Evolutionary conservation across 2,797 vertebrate genomes (phyloP), one percentile per base, ranked within the genome.

Genomic region (Salarias fasciatus): DNA sequence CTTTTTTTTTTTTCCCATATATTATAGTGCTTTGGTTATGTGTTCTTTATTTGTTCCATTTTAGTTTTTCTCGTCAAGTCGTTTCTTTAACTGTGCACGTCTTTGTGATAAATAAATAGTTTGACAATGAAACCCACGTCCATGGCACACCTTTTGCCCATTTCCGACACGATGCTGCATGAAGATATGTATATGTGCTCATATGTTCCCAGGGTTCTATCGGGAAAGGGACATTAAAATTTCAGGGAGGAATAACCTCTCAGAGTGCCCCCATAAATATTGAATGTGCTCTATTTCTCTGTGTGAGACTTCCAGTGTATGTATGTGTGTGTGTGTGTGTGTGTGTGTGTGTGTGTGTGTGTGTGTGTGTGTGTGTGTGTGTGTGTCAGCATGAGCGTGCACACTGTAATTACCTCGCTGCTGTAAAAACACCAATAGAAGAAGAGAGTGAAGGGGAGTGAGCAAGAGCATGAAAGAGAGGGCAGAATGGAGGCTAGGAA

Each of bases 171-270:
- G 0, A 53, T 57, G 68, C 63, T 58, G 24, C 30, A 53, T 36
- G 43, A 38, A 75, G 49, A 66, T 55, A 46, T 35, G 44, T 63
- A 43, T 77, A 60, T 74, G 72, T 77, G 75, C 82, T 74, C 79
- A 57, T 74, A 72, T 78, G 73, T 82, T 74, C 79, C 69, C 54
- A 4, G 65, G 66, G 71, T 79, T 70, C 72, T 60, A 72, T 61
- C 52, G 43, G 53, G 54, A 60, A 75, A 58, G 53, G 75, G 18
- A 71, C 79, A 90, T 91, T 77, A 89, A 91, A 78, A 56, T 91
- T 92, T 88, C 78, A 91, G 78, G 40, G 61, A 83, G 87, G 82
- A 91, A 90, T 91, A 90, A 91, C 86, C 88, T 91, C 83, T 86
- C 84, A 61, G 81, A 90, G 80, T 74, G 79, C 67, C 60, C 43